Evolutionary conservation across 2,113 vertebrate genomes (phyloP), one percentile per base, ranked within the genome.

Genomic region (Notothenia rossii): DNA sequence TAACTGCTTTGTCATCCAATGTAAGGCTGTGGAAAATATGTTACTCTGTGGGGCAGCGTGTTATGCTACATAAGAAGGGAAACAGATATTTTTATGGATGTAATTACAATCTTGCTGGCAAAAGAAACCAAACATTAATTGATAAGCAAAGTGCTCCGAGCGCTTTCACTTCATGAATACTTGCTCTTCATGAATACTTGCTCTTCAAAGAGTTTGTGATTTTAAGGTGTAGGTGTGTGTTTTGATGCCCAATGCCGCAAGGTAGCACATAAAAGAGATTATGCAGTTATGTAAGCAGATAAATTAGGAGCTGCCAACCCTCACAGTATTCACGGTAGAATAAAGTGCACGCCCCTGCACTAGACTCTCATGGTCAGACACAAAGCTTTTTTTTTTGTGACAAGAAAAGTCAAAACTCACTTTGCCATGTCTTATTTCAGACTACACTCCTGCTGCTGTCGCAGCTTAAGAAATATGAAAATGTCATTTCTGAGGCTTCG

Each of bases 261-360:
- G 59, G 63, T 80, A 74, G 18, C 55, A 65, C 62, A 75, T 63
- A 49, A 64, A 48, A 69, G 36, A 76, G 48, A 81, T 64, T 46
- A 65, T 58, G 58, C 7, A 7, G 58, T 79, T 86, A 81, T 45
- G 50, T 63, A 88, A 90, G 17, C 36, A 50, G 49, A 53, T 36
- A 75, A 61, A 75, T 43, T 50, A 76, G 51, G 40, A 64, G 56
- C 67, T 77, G 67, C 70, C 65, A 75, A 22, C 40, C 33, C 3
- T 49, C 12, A 10, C 45, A 14, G 15, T 9, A 15, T 10, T 55
- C 7, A 51, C 17, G 71, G 67, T 46, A 48, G 46, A 81, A 48
- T 13, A 15, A 78, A 76, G 60, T 54, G 59, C 60, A 45, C 54
- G 46, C 29, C 61, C 25, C 63, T 43, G 51, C 59, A 66, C 13